Base-by-base conservation (phyloP, 2,113 vertebrate species). In the Noturus placidus region DNA sequence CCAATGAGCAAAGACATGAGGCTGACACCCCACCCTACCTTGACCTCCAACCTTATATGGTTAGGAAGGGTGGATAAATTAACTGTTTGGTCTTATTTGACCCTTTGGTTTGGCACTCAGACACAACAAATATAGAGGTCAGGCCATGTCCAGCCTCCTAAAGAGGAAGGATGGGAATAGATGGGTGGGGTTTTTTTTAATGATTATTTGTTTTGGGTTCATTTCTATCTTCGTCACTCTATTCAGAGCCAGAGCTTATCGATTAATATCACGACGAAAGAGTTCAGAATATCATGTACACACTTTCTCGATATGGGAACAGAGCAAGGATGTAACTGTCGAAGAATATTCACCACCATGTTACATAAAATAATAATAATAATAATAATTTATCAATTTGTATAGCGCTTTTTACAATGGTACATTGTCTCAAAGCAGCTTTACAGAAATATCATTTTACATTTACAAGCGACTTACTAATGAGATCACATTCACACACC, bases 21-120 rank as follows among this genome's bases (percentile, higher is more conserved):
- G 87, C 86, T 88, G 50, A 90, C 87, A 89, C 81, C 87, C 89
- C 82, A 87, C 69, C 89, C 87, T 76, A 80, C 86, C 67, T 83
- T 90, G 85, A 90, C 84, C 89, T 56, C 38, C 77, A n/a, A 78
- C 81, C 83, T 59, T 67, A 52, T 70, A 70, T 50, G 76, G 87
- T 82, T 69, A 42, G 20, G 35, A 82, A 46, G 80, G 56, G 22
- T 86, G 56, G 59, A 22, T 76, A n/a, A 50, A 86, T 65, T 82
- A 76, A 22, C 79, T 83, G 42, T 67, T 89, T 83, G 87, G 46
- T 84, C 85, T 90, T 79, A 67, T 57, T 86, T 65, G 65, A 86
- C 76, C 72, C 57, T 88, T 87, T 69, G n/a, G 11, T 65, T 57
- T 87, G 61, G 85, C 87, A 74, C 86, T 54, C 69, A 63, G 67